Evolutionary conservation across 2,888 invertebrate species (phyloP).

Genomic region (Campoplex capitator): DNA sequence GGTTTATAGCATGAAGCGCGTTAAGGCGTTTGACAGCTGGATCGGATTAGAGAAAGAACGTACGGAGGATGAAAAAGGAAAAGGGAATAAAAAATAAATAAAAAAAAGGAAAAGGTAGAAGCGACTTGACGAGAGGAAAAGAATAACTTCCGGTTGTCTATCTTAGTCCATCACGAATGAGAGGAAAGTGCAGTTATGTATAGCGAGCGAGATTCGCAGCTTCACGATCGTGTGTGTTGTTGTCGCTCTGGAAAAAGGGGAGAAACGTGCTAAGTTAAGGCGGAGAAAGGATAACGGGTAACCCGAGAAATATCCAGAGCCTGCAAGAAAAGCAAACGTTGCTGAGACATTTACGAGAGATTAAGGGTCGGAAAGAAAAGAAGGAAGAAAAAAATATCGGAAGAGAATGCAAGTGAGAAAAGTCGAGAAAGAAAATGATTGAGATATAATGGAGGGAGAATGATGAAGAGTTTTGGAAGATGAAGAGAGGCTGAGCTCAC

Average conservation of each 20-base stretch:
- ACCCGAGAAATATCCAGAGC: conserved; percentile 41
- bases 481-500: conserved; percentile 36
- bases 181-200: neutral
- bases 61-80: neutral
- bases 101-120: neutral
- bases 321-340: conserved; percentile 19
- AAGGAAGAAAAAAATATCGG: neutral
- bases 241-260: neutral
- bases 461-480: neutral
- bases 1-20: neutral
- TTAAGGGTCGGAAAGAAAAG: neutral
- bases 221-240: neutral
- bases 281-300: neutral
- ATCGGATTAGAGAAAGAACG: neutral
- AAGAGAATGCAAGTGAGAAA: neutral
- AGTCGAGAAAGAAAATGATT: neutral
- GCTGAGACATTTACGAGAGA: neutral
- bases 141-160: conserved; percentile 42
- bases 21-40: conserved; percentile 25
- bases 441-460: neutral
- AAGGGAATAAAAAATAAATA: neutral
- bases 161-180: conserved; percentile 28
- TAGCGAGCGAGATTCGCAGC: no score
- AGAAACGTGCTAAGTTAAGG: neutral
- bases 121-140: neutral